Conservation (phyloP, 2,888 invertebrate species). For the Cynaeus angustus region DNA sequence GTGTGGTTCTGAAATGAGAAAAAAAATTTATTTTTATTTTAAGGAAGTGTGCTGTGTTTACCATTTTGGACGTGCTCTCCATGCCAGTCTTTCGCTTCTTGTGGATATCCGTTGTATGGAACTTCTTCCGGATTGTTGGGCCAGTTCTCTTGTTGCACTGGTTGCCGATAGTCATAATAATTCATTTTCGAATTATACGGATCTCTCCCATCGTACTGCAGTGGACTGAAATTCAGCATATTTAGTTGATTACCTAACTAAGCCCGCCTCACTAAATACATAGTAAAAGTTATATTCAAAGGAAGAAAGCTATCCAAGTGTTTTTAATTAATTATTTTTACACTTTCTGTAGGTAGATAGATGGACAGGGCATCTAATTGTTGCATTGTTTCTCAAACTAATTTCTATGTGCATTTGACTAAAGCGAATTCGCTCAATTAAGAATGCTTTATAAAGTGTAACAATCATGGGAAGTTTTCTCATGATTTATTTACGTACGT, state of each 20-base stretch:
- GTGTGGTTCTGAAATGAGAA: background rate
- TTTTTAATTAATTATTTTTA: constrained; percentile 47
- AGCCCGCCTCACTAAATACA: no score
- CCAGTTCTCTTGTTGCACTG: constrained; percentile 59
- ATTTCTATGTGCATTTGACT: constrained; percentile 46
- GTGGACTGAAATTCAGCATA: constrained; percentile 57
- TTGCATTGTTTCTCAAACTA: constrained; percentile 40
- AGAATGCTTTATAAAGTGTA: constrained; percentile 24
- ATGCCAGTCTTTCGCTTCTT: constrained; percentile 42
- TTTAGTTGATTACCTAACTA: background rate
- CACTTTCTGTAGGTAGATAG: constrained; percentile 38
- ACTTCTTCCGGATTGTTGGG: constrained; percentile 49
- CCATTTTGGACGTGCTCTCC: constrained; percentile 15
- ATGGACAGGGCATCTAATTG: constrained; percentile 29
- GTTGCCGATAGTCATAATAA: constrained; percentile 48
- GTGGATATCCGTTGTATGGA: constrained; percentile 37
- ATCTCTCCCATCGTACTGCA: constrained; percentile 60
- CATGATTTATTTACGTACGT: background rate
- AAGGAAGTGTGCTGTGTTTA: no score
- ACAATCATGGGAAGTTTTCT: constrained; percentile 7
- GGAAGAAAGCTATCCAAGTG: constrained; percentile 61
- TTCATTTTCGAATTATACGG: constrained; percentile 54
- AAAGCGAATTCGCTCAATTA: constrained; percentile 45
- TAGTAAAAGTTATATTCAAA: constrained; percentile 30
- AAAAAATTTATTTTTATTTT: background rate